Base-by-base conservation (phyloP, 2,888 invertebrate species). In the Cerastoderma edule region DNA sequence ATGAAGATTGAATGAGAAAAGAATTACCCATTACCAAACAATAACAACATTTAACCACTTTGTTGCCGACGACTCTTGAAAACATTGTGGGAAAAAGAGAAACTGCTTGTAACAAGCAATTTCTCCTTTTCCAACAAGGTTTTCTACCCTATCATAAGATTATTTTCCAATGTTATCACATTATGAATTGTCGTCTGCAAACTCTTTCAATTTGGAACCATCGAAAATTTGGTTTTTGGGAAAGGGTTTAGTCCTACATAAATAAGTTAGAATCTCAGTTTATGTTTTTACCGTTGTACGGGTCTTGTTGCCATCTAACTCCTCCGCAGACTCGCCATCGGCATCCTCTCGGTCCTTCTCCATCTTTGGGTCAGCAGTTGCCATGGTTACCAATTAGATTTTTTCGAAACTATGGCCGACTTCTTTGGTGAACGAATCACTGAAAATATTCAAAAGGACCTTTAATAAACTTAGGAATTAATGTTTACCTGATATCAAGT, bases 321-420 rank as follows among this genome's bases (percentile, higher is more conserved):
- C 75, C 50, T 71, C 74, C 5, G 72, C 70, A 6, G 74, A 77
- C 50, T 74, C 72, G 44, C 80, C 80, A 35, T 80, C 72, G 28
- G 74, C 74, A 28, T 48, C 78, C 54, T 72, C 39, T 46, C 78
- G 63, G n/a, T 66, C 67, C 27, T 44, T 46, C 16, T 27, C 48
- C n/a, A n/a, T n/a, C n/a, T n/a, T n/a, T 50, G 46, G 67, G 48
- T 70, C 74, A 44, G 71, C 78, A 24, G 74, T 71, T 48, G 78
- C 78, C 78, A 78, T 78, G 35, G 69, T 57, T 53, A 64, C 22
- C 16, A 1, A 0, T 71, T 50, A 22, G 19, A 67, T 22, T 22
- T 22, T 28, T 8, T 44, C 19, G 5, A 19, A 22, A 10, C 1
- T 5, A 1, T 28, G 13, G 1, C 22, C 1, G 4, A 1, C 35